Base-by-base conservation (phyloP, 2,113 vertebrate genomes). In the Limnothrissa miodon region DNA sequence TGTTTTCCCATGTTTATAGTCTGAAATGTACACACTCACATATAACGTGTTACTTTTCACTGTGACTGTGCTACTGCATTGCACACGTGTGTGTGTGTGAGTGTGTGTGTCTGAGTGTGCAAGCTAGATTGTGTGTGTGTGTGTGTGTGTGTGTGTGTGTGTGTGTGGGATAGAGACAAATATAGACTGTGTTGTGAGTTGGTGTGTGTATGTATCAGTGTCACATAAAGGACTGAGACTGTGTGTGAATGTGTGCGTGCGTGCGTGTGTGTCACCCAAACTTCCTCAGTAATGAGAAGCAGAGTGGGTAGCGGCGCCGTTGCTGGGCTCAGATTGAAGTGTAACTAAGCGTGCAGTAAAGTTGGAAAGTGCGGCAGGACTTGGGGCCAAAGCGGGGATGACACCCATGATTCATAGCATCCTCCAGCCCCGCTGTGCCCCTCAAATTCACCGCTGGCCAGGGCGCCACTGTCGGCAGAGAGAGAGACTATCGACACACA, bases 341-440 rank as follows among this genome's bases (percentile, higher is more conserved):
- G 84, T 84, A 91, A 91, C 88, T 87, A 83, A 88, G 87, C 83
- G 44, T 88, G 86, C 78, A 89, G 88, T 80, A 87, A 89, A 90
- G 88, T 89, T 89, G 90, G 62, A 83, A 59, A 81, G 81, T 84
- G 84, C 87, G 80, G 51, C 81, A 29, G 82, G 83, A 84, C 90
- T 83, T 83, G 15, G 66, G 82, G 79, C 79, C 48, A 86, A 83
- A 86, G 84, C 81, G 84, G 56, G 86, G 82, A 87, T 84, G 86
- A 84, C 85, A 83, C 74, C 87, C 85, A 79, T 89, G 85, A 89
- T 88, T 86, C 85, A 86, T 87, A 78, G 82, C 81, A 70, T 92
- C 89, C 81, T 83, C 53, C 85, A 70, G 46, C 42, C 85, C 87
- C 21, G 81, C 83, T 85, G 86, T 78, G 62, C 45, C 79, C 25